Evolutionary conservation across 2,797 vertebrate genomes (phyloP).

Genomic region (Falco berigora): DNA sequence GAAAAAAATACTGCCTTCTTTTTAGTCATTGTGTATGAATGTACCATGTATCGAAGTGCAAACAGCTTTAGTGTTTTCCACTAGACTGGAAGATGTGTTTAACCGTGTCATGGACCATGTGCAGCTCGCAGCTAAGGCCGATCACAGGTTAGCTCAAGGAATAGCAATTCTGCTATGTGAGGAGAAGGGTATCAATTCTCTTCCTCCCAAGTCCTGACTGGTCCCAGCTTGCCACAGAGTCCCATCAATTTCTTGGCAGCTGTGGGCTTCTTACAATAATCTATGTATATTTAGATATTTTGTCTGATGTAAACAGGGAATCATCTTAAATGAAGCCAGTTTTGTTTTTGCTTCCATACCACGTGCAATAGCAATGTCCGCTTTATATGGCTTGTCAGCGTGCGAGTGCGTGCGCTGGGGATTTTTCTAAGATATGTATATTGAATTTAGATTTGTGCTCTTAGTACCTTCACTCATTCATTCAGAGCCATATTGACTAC

Average conservation of each 20-base stretch:
- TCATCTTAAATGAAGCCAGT: background rate
- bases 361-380: accelerated
- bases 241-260: background rate
- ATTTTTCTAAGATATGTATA: conserved; percentile 56
- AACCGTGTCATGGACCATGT: background rate
- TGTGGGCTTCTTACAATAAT: background rate
- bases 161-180: accelerated
- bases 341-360: background rate
- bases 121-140: background rate
- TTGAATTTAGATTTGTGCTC: conserved; percentile 70
- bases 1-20: accelerated
- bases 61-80: background rate
- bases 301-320: background rate
- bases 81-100: background rate
- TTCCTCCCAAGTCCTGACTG: background rate
- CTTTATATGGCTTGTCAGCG: background rate
- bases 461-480: conserved; percentile 68
- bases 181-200: background rate
- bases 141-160: background rate
- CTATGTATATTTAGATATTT: background rate
- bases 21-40: accelerated
- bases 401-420: background rate
- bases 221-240: background rate
- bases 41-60: accelerated
- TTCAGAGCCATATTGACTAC: conserved; percentile 67